Evolutionary conservation across 2,113 vertebrate species (phyloP).

Genomic region (Cathartes aura): DNA sequence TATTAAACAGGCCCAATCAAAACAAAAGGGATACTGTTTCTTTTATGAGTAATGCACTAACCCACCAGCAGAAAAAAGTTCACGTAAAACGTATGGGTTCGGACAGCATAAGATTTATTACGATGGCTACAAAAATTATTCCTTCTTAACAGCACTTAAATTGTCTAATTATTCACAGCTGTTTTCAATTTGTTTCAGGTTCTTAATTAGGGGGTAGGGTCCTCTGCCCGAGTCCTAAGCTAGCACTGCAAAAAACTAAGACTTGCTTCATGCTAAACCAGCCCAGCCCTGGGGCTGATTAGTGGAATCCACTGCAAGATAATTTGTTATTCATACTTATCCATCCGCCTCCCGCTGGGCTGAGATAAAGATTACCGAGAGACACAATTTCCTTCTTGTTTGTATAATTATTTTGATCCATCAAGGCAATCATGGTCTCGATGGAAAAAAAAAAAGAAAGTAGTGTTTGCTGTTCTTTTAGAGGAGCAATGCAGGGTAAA

Average conservation of each 20-base stretch:
- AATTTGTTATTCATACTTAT: slow-evolving; percentile 78
- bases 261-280: slow-evolving; percentile 64
- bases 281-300: slow-evolving; percentile 69
- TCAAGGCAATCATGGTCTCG: slow-evolving; percentile 51
- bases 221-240: slow-evolving; percentile 79
- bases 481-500: slow-evolving; percentile 59
- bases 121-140: slow-evolving; percentile 94
- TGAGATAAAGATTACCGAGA: slow-evolving; percentile 36
- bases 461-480: slow-evolving; percentile 70
- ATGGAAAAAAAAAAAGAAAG: neutral
- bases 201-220: slow-evolving; percentile 89
- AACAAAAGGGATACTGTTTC: slow-evolving; percentile 95
- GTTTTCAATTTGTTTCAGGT: slow-evolving; percentile 88
- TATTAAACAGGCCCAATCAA: slow-evolving; percentile 90
- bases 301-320: slow-evolving; percentile 74
- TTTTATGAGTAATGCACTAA: slow-evolving; percentile 94
- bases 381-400: slow-evolving; percentile 65
- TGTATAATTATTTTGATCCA: slow-evolving; percentile 73
- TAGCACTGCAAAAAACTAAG: slow-evolving; percentile 76
- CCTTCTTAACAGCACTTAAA: slow-evolving; percentile 94
- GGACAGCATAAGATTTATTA: slow-evolving; percentile 99
- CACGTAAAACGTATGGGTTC: slow-evolving; percentile 83
- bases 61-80: slow-evolving; percentile 82
- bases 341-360: slow-evolving; percentile 70
- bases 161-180: slow-evolving; percentile 99